Evolutionary conservation across 35 echinoderm and acorn worm species (phyloP).

Genomic region (Chiridota heheva): DNA sequence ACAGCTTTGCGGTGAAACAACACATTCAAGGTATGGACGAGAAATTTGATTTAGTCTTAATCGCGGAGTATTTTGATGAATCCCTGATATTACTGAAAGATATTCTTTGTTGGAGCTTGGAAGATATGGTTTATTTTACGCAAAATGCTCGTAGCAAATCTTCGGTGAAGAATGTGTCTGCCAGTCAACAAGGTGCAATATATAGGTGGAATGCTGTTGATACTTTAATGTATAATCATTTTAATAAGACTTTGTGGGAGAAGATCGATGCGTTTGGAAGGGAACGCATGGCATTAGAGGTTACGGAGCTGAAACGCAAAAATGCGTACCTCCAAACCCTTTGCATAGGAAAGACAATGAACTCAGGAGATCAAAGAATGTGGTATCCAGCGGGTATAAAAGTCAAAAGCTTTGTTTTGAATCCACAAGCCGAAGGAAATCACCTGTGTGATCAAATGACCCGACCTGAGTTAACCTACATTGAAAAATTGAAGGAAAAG

Average conservation of each 20-base stretch:
- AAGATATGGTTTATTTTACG: slow-evolving; percentile 59
- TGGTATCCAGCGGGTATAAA: slow-evolving; percentile 63
- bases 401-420: slow-evolving; percentile 59
- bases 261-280: slow-evolving; percentile 63
- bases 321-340: slow-evolving; percentile 30
- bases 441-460: slow-evolving; percentile 76
- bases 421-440: slow-evolving; percentile 33
- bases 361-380: slow-evolving; percentile 29
- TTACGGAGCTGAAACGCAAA: slow-evolving; percentile 13
- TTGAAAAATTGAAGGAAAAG: slow-evolving; percentile 59
- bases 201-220: slow-evolving; percentile 70
- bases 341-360: slow-evolving; percentile 37
- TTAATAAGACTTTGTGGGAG: slow-evolving; percentile 73
- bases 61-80: slow-evolving; percentile 89
- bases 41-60: slow-evolving; percentile 71
- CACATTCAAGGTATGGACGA: slow-evolving; percentile 43
- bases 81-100: slow-evolving; percentile 89
- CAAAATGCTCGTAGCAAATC: slow-evolving; percentile 65
- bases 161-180: slow-evolving; percentile 1
- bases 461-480: slow-evolving; percentile 67
- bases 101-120: slow-evolving; percentile 76
- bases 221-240: slow-evolving; percentile 57
- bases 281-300: slow-evolving; percentile 60
- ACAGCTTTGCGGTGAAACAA: neutral
- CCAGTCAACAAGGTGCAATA: neutral